Conservation (phyloP, 2,888 invertebrate species). For the Autographa pulchrina region DNA sequence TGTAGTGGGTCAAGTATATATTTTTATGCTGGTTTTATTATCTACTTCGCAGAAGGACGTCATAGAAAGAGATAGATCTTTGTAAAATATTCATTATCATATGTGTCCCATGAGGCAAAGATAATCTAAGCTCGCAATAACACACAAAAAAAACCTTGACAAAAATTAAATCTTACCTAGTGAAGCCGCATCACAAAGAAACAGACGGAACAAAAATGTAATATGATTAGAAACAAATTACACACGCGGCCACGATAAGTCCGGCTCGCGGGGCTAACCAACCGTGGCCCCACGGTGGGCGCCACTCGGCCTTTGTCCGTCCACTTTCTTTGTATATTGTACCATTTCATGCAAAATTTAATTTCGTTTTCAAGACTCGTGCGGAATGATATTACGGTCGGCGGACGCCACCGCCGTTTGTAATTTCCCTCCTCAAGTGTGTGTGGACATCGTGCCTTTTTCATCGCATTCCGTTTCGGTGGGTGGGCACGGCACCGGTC, state of each 20-base stretch:
- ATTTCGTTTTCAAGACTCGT: conserved; percentile 89
- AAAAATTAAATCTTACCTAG: conserved; percentile 70
- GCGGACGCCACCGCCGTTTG: conserved; percentile 80
- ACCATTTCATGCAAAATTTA: conserved; percentile 89
- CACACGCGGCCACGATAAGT: conserved; percentile 77
- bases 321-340: conserved; percentile 89
- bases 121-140: conserved; percentile 26
- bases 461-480: conserved; percentile 89
- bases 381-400: conserved; percentile 87
- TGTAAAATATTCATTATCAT: not conserved
- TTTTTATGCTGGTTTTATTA: not conserved
- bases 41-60: not conserved
- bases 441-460: conserved; percentile 88
- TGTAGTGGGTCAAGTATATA: no score
- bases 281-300: conserved; percentile 77
- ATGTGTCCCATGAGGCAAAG: not conserved
- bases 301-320: conserved; percentile 84
- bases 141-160: conserved; percentile 62
- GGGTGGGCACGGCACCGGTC: conserved; percentile 72
- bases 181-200: conserved; percentile 65
- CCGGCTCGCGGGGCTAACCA: conserved; percentile 75
- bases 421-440: conserved; percentile 88
- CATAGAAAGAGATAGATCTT: not conserved
- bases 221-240: conserved; percentile 88
- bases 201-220: conserved; percentile 77